Conservation (phyloP, 2,888 invertebrate species). For the Calliphora vomitoria region DNA sequence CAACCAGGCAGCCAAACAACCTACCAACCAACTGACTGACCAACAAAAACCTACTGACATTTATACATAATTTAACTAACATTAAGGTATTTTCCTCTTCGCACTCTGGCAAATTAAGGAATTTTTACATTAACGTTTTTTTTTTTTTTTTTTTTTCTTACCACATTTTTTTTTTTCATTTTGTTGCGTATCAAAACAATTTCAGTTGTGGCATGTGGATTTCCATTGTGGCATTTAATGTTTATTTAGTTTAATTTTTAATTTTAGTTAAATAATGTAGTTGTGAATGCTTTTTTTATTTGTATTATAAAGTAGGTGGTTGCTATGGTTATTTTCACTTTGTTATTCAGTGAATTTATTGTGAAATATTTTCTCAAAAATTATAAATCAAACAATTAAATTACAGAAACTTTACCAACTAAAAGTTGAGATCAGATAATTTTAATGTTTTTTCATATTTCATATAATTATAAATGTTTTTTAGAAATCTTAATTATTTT, state of each 20-base stretch:
- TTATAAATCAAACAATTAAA: no score
- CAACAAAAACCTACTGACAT: constrained; percentile 63
- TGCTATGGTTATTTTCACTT: no score
- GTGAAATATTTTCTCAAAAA: no score
- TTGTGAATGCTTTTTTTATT: not conserved
- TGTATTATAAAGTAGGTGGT: not conserved
- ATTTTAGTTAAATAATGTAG: constrained; percentile 20
- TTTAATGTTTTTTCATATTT: no score
- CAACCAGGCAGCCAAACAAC: not conserved
- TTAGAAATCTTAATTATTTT: no score
- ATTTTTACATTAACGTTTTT: constrained; percentile 68
- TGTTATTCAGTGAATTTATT: no score
- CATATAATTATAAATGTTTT: no score
- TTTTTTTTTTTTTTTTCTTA: constrained; percentile 18
- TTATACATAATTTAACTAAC: constrained; percentile 69
- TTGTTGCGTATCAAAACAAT: constrained; percentile 49
- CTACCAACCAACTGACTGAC: constrained; percentile 38
- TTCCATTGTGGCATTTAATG: constrained; percentile 61
- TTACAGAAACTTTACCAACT: no score
- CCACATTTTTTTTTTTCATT: not conserved
- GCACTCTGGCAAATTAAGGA: constrained; percentile 79
- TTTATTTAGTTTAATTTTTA: constrained; percentile 59
- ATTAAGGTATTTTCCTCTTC: constrained; percentile 76
- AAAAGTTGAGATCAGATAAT: no score
- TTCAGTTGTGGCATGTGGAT: constrained; percentile 63